Base-by-base conservation (phyloP, 2,888 invertebrate species). In the Caenorhabditis afra region DNA sequence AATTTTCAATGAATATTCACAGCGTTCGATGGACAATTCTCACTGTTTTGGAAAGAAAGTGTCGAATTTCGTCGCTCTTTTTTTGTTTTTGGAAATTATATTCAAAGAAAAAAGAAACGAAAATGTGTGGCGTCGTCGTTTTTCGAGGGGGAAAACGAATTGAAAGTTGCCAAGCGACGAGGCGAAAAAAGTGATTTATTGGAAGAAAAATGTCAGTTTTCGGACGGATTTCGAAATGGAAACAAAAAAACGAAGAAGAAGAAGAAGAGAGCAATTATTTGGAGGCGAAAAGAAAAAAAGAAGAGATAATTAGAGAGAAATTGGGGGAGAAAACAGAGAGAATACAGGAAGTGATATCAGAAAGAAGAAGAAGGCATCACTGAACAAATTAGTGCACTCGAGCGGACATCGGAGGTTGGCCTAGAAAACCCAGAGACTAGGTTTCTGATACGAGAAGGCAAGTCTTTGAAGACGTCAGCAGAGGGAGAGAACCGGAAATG, bases 1-100 rank as follows among this genome's bases (percentile, higher is more conserved):
- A 65, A 22, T 49, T 35, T 3, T 44, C 37, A 55, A 66, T 57
- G 49, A 66, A 66, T 66, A 66, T 66, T 66, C 57, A 66, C 23
- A 37, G 37, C 4, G 29, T 7, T 18, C 20, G 18, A 44, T 45
- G 45, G 11, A 20, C 29, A 44, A 45, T 23, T 55, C 44, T n/a
- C 29, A 66, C 57, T 66, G 66, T 57, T 55, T 55, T 49, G 16
- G 11, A 22, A n/a, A n/a, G 3, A 16, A 44, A 50, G 37, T 39
- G 22, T 29, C 35, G 14, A 22, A 50, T 62, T 57, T 57, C 57
- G 41, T 3, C 2, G 12, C 29, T 29, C 11, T 8, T 18, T 49
- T 49, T 49, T 20, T n/a, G n/a, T n/a, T 49, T 49, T 3, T 18
- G 18, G 20, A 18, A 16, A 49, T 29, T 29, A 29, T 29, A 29